phyloP scores from a whole-genome alignment of 1,140 invertebrate genomes.

The Holotrichia oblita region DNA sequence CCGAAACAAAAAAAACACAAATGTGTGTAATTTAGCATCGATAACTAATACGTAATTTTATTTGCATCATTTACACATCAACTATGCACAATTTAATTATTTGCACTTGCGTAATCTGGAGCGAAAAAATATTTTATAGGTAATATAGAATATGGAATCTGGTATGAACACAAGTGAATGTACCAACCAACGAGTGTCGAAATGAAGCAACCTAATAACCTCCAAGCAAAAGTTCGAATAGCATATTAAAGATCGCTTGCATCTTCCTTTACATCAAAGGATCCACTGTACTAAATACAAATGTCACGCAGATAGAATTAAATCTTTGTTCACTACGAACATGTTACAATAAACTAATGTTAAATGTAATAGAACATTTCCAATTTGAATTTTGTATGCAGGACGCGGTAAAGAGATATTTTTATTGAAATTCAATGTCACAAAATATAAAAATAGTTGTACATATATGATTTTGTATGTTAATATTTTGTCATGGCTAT shows the following conservation, averaged over 20 bases:
- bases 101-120: too few species aligned
- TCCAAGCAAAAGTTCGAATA: background rate
- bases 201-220: constrained; percentile 17
- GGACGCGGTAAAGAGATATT: background rate
- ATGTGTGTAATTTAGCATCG: too few species aligned
- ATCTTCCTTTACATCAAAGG: constrained; percentile 3
- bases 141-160: background rate
- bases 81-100: too few species aligned
- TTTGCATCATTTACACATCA: too few species aligned
- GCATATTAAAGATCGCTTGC: background rate
- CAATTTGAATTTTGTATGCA: constrained; percentile 3
- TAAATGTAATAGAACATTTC: background rate
- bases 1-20: too few species aligned
- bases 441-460: background rate
- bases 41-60: too few species aligned
- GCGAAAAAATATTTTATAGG: background rate
- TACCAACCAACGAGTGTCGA: background rate
- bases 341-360: background rate
- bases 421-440: background rate
- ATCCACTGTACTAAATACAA: background rate
- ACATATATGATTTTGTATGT: background rate
- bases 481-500: too few species aligned
- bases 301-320: constrained; percentile 19
- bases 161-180: background rate
- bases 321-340: background rate